These are phyloP conservation scores for Notechis scutatus DNA, from an alignment of 2,113 vertebrate genomes.

Conservation along the genomic window DNA sequence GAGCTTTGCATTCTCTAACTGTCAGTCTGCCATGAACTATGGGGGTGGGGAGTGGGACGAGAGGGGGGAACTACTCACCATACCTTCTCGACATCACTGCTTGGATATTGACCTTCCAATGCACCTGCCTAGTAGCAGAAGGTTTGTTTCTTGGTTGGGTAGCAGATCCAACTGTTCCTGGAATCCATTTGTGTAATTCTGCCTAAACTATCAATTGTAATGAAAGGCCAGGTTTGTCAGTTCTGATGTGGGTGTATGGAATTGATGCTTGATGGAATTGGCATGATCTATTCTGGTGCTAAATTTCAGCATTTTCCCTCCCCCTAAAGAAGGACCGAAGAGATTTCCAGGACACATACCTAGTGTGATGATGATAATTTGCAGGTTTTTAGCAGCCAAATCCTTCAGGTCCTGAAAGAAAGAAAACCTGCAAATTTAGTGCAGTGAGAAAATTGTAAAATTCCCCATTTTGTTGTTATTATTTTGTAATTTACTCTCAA, in stretches of 20 bases:
- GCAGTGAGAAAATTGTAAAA: too few species aligned
- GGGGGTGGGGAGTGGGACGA: too few species aligned
- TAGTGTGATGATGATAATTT: slow-evolving; percentile 53
- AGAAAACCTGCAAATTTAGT: neutral
- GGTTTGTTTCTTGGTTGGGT: neutral
- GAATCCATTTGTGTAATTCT: neutral
- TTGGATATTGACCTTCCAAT: neutral
- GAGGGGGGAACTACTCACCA: too few species aligned
- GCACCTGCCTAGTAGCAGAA: neutral
- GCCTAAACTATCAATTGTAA: neutral
- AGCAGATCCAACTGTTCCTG: neutral
- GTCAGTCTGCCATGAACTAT: too few species aligned
- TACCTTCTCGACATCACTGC: neutral
- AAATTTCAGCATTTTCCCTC: neutral
- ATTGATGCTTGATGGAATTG: neutral
- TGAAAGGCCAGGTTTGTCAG: neutral
- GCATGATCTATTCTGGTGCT: neutral
- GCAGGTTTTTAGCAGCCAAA: slow-evolving; percentile 52
- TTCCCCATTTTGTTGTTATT: too few species aligned
- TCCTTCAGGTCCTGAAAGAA: slow-evolving; percentile 55
- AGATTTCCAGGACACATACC: slow-evolving; percentile 44
- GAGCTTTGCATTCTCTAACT: too few species aligned
- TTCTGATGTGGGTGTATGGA: neutral
- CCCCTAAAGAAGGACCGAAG: neutral
- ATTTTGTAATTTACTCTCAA: too few species aligned